phyloP scores from a whole-genome alignment of 92 coral and sea anemone genomes.

The Zoanthus sociatus region DNA sequence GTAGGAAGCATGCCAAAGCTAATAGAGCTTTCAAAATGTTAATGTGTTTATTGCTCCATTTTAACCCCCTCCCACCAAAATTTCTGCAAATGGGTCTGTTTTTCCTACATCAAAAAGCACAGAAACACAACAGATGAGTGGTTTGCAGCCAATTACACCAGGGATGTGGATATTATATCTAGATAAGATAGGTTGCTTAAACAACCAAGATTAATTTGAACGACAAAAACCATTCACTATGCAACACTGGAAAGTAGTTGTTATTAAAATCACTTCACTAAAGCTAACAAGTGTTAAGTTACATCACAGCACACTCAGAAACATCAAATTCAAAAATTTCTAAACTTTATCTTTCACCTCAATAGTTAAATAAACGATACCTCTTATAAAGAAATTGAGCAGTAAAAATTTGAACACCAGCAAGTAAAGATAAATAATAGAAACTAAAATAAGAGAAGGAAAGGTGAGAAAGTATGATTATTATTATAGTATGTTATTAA shows the following conservation, averaged over 20 bases:
- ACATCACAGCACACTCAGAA: neutral
- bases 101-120: too few species aligned
- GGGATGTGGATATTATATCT: neutral
- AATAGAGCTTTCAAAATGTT: too few species aligned
- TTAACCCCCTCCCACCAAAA: too few species aligned
- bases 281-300: neutral
- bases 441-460: conserved; percentile 18
- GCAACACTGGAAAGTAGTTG: neutral
- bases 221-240: neutral
- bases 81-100: too few species aligned
- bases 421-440: conserved; percentile 31
- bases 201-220: neutral
- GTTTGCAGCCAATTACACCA: too few species aligned
- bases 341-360: conserved; percentile 22
- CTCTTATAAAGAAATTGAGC: conserved; percentile 42
- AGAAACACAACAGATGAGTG: too few species aligned
- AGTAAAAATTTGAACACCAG: conserved; percentile 32
- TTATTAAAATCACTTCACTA: conserved; percentile 4
- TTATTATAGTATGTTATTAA: conserved; percentile 33
- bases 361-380: conserved; percentile 38
- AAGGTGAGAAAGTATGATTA: conserved; percentile 27
- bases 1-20: too few species aligned
- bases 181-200: neutral
- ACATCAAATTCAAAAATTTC: conserved; percentile 12
- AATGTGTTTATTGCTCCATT: too few species aligned